phyloP scores from a whole-genome alignment of 2,797 vertebrate genomes.

The Coranthus polyacanthus region DNA sequence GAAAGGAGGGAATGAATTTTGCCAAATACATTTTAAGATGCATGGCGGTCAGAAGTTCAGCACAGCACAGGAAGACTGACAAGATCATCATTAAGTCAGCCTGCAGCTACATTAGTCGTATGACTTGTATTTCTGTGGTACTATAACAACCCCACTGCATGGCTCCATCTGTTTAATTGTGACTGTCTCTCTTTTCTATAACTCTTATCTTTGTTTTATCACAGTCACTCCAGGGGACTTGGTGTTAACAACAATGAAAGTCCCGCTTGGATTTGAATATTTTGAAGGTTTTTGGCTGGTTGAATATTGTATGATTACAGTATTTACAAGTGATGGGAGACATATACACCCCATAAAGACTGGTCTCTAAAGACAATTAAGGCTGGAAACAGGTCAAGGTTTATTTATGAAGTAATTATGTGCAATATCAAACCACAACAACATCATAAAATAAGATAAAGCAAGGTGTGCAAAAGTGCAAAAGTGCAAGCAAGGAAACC shows the following conservation, averaged over 20 bases:
- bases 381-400: background rate
- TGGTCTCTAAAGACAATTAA: background rate
- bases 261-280: background rate
- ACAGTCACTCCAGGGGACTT: conserved; percentile 16
- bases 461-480: background rate
- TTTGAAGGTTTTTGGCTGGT: too few relatives aligned
- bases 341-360: too few relatives aligned
- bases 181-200: background rate
- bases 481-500: background rate
- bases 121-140: conserved; percentile 52
- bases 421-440: background rate
- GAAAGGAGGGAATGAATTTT: conserved; percentile 8
- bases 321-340: too few relatives aligned
- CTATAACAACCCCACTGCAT: background rate
- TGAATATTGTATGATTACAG: too few relatives aligned
- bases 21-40: conserved; percentile 14
- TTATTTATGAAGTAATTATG: conserved; percentile 7
- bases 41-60: conserved; percentile 44
- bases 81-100: conserved; percentile 26
- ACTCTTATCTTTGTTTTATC: conserved; percentile 56
- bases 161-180: conserved; percentile 30
- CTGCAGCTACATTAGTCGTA: conserved; percentile 46
- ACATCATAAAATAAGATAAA: background rate
- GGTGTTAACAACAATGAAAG: conserved; percentile 34
- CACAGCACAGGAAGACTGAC: conserved; percentile 13